A percentile compares a stretch with the other conserved stretches of the same genome.
Evolutionary conservation across 2,797 vertebrate genomes (phyloP).

Genomic region (Propithecus perrieri): DNA sequence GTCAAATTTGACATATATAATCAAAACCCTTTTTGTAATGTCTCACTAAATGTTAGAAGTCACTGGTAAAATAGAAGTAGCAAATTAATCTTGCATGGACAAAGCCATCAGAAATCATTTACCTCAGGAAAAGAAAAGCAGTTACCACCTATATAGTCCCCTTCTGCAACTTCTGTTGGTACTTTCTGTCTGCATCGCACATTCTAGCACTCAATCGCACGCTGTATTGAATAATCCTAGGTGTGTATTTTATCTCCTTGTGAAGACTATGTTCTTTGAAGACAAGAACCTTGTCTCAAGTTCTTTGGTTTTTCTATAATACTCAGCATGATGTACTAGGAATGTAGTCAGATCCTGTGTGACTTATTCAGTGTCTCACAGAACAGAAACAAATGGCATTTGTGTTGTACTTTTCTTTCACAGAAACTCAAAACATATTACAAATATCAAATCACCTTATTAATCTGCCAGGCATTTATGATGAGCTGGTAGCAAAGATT

Average conservation of each 20-base stretch:
- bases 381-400: not conserved
- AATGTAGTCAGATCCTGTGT: not conserved
- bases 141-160: not conserved
- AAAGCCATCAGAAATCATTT: not conserved
- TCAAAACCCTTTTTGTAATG: constrained; percentile 35
- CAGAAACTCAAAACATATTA: constrained; percentile 26
- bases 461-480: constrained; percentile 37
- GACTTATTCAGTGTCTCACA: not conserved
- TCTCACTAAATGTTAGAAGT: not conserved
- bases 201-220: not conserved
- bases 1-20: not conserved
- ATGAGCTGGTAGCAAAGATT: not conserved
- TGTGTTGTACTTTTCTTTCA: not conserved
- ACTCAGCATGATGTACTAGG: not conserved
- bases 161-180: not conserved
- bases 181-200: not conserved
- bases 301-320: not conserved
- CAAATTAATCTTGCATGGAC: not conserved
- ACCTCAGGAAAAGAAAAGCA: not conserved
- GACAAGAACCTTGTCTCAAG: not conserved
- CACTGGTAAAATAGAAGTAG: not conserved
- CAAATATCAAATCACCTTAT: constrained; percentile 34
- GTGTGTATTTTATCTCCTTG: not conserved
- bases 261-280: not conserved
- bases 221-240: not conserved